Base-by-base conservation (phyloP, 2,888 invertebrate genomes). In the Caenorhabditis sp. region DNA sequence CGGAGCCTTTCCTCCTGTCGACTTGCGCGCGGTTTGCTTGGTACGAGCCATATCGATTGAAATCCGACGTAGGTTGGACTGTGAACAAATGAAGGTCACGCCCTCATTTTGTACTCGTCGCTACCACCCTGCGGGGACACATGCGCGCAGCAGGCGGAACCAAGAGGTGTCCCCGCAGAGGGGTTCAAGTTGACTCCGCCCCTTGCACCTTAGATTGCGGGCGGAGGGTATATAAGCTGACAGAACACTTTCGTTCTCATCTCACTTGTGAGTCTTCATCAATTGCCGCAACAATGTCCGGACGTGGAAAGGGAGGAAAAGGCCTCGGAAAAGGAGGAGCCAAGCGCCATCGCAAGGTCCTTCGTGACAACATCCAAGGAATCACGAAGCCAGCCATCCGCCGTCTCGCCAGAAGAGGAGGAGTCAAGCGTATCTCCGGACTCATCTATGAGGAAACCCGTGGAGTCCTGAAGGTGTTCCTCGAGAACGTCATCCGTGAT, bases 401-500 rank as follows among this genome's bases (percentile, higher is more conserved):
- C 78, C 90, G 91, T 88, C 86, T 91, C 74, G 91, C 91, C 41
- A 88, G 90, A 43, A 85, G 90, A 79, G 90, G 90, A 81, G 76
- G 90, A 81, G 91, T 86, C 66, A 86, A 86, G 78, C 84, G 86
- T 68, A 86, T 86, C 75, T 84, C 84, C 43, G 87, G 87, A 48
- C 84, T 86, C 76, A 82, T 84, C 80, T 83, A 85, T 70, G 86
- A 89, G 89, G 79, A 86, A 89, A 85, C 90, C 87, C 87, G 90
- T 61, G 84, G 85, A 46, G 86, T 86, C 35, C 83, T 86, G 35
- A 86, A 94, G 86, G 93, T 94, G 0, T 95, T 95, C 89, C 91
- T 95, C 72, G 94, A 94, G 89, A 94, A 94, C 89, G 94, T 94
- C 35, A 94, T 94, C 84, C 92, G 93, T 46, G 94, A 94, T 88